Conservation (phyloP, 2,113 vertebrate genomes). For the Toxotes chatareus region DNA sequence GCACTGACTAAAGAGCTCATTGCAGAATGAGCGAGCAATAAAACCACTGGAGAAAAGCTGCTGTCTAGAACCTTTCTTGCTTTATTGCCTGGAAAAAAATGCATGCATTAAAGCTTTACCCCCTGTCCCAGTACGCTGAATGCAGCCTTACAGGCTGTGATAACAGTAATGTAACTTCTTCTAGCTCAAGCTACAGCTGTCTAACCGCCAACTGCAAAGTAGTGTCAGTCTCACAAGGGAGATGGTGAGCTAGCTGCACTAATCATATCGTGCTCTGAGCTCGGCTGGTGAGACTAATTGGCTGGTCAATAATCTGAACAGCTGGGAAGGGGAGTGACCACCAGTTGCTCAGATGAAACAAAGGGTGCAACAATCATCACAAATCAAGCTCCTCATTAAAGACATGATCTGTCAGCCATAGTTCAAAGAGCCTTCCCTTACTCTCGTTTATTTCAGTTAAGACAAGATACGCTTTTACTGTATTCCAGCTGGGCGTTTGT, state of each 20-base stretch:
- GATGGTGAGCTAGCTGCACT: slow-evolving; percentile 50
- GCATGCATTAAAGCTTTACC: slow-evolving; percentile 35
- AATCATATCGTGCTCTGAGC: slow-evolving; percentile 47
- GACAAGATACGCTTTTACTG: not conserved
- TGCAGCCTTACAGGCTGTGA: slow-evolving; percentile 5
- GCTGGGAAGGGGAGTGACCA: slow-evolving; percentile 46
- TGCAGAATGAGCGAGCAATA: slow-evolving; percentile 36
- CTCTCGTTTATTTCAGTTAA: slow-evolving; percentile 14
- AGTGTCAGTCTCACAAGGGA: slow-evolving; percentile 35
- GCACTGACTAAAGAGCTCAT: slow-evolving; percentile 31
- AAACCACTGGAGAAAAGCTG: slow-evolving; percentile 39
- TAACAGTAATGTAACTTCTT: slow-evolving; percentile 36
- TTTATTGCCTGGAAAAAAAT: slow-evolving; percentile 37
- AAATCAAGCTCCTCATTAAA: slow-evolving; percentile 66
- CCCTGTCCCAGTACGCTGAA: slow-evolving; percentile 19
- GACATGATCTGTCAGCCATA: slow-evolving; percentile 30
- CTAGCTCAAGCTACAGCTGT: slow-evolving; percentile 26
- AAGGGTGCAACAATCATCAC: slow-evolving; percentile 33
- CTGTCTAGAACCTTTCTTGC: slow-evolving; percentile 22
- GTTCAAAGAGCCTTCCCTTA: slow-evolving; percentile 16
- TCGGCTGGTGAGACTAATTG: slow-evolving; percentile 62
- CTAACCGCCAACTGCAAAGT: slow-evolving; percentile 50
- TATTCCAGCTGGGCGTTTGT: not conserved
- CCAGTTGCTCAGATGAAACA: slow-evolving; percentile 49
- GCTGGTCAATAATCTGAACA: slow-evolving; percentile 63